Evolutionary conservation across 2,113 vertebrate genomes (phyloP), one percentile per base, ranked within the genome.

Genomic region (Scortum barcoo): DNA sequence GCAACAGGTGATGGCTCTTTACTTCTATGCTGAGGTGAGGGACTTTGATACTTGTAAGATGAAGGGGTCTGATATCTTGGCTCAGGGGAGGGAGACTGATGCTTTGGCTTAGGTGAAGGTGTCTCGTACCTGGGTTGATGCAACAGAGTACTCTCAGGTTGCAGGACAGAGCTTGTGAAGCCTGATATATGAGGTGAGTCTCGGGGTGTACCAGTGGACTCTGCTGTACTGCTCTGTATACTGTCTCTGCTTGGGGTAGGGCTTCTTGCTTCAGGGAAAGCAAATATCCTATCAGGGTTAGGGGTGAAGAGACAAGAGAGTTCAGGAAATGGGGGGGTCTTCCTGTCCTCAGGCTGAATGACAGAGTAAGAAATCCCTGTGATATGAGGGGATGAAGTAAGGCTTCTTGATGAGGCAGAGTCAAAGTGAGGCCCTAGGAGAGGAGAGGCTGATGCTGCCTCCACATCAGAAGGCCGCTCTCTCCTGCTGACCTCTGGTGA

Each of bases 301-400:
- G 72, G 69, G 40, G 73, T 56, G 48, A 69, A 87, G 68, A 83
- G 70, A 72, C 20, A 50, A 68, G 63, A 77, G 9, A 80, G 88
- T 73, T 92, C 86, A 4, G 90, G 77, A 83, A 86, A 91, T n/a
- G 84, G 72, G 14, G 82, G 30, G 65, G 70, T 71, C 14, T 53
- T 17, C 63, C 89, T 83, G 60, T 88, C 89, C 36, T 90, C 89
- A 0, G 89, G 88, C 76, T 91, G 90, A 80, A 93, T 70, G 33
- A 88, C 65, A 60, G 87, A 92, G 40, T 92, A 89, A 48, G 83
- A 87, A 67, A 93, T 81, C 9, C 86, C 89, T 77, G 89, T 86
- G 69, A 90, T 91, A n/a, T 91, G 91, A 66, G 90, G 91, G 11
- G 86, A 93, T 4, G 85, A 85, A 53, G 67, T 53, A 40, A 71